phyloP scores from a whole-genome alignment of 2,113 vertebrate genomes.

The Entomyzon cyanotis region DNA sequence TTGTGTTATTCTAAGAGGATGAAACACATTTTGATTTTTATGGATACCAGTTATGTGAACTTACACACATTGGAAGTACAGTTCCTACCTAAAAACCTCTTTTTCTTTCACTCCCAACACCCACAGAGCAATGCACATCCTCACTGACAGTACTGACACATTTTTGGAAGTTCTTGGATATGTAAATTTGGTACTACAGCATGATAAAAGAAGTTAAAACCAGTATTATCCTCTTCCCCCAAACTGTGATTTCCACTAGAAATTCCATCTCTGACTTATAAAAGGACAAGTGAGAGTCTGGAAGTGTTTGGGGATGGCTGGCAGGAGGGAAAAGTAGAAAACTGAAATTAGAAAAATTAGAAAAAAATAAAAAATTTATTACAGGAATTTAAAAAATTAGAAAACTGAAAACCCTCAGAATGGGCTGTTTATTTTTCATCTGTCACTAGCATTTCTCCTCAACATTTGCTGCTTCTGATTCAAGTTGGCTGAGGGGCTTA shows the following conservation, averaged over 20 bases:
- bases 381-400: background rate
- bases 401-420: background rate
- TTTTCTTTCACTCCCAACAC: background rate
- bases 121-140: background rate
- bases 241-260: background rate
- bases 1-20: background rate
- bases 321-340: background rate
- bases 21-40: background rate
- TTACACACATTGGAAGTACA: background rate
- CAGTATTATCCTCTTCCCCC: background rate
- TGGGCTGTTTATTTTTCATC: background rate
- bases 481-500: background rate
- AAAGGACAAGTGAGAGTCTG: background rate
- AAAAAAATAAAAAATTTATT: no score
- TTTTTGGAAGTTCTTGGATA: background rate
- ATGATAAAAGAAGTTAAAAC: background rate
- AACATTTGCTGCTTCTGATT: background rate
- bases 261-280: background rate
- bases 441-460: background rate
- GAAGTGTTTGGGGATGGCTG: background rate
- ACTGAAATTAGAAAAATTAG: background rate
- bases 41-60: background rate
- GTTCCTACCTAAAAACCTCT: background rate
- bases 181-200: background rate
- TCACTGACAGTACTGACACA: background rate